phyloP scores from a whole-genome alignment of 2,888 invertebrate genomes.

The Marronus borbonicus region DNA sequence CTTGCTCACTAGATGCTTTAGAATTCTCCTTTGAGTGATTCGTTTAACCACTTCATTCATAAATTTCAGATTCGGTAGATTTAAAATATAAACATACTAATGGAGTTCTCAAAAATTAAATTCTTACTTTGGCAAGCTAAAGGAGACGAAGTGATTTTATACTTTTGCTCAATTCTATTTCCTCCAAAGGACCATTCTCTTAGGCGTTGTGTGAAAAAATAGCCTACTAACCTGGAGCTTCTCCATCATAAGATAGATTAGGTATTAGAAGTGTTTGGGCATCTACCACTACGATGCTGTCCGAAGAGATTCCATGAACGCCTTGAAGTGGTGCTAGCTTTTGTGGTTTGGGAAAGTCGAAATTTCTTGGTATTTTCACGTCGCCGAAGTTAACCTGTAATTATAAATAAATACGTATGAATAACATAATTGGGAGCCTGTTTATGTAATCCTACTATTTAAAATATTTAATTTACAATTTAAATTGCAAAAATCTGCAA shows the following conservation, averaged over 20 bases:
- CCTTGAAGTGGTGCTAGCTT: slow-evolving; percentile 84
- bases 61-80: no score
- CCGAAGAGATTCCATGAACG: slow-evolving; percentile 88
- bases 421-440: background rate
- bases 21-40: no score
- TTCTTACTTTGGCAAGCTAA: background rate
- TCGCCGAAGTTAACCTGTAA: slow-evolving; percentile 91
- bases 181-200: no score
- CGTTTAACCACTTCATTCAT: no score
- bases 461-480: no score
- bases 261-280: slow-evolving; percentile 93
- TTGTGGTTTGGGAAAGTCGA: slow-evolving; percentile 89
- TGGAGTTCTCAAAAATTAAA: background rate
- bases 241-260: slow-evolving; percentile 92
- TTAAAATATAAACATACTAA: background rate
- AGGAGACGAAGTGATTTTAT: no score
- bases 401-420: slow-evolving; percentile 48
- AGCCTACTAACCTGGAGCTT: slow-evolving; percentile 85
- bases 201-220: background rate
- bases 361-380: slow-evolving; percentile 82
- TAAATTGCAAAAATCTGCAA: no score
- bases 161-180: no score
- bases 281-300: slow-evolving; percentile 91
- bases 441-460: background rate
- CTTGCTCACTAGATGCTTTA: no score